phyloP scores from a whole-genome alignment of 2,888 invertebrate species.

The Cephus rjabovi region DNA sequence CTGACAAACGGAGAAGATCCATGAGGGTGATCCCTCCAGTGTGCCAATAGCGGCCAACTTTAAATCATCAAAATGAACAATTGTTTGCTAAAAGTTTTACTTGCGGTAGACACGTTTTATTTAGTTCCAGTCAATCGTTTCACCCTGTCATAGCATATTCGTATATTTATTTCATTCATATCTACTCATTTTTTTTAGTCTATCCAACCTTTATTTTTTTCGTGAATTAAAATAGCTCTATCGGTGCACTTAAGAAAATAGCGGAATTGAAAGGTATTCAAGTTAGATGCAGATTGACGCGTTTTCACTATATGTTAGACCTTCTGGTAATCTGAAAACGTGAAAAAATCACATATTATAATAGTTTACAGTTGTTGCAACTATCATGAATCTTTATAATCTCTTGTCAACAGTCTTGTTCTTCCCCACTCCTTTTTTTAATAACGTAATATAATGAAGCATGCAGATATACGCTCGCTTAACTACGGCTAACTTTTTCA shows the following conservation, averaged over 20 bases:
- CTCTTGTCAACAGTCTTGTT: not conserved
- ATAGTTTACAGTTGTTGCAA: not conserved
- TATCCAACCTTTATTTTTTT: conserved; percentile 9
- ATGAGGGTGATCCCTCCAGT: not conserved
- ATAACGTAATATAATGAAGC: too few relatives aligned
- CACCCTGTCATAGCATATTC: conserved; percentile 24
- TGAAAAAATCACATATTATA: not conserved
- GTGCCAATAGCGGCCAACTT: not conserved
- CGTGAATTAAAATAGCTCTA: conserved; percentile 57
- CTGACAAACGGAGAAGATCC: not conserved
- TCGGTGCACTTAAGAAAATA: conserved; percentile 29
- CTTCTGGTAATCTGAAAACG: not conserved
- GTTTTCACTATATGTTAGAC: too few relatives aligned
- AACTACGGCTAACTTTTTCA: not conserved
- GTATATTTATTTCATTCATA: conserved; percentile 31
- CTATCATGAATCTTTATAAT: not conserved
- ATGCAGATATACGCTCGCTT: not conserved
- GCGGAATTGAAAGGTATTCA: not conserved
- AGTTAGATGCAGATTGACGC: not conserved
- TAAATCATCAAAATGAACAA: conserved; percentile 23
- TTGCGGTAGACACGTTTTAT: conserved; percentile 52
- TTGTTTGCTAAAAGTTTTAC: conserved; percentile 56
- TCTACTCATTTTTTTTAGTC: conserved; percentile 13
- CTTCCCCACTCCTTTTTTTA: not conserved
- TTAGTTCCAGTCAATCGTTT: conserved; percentile 48